These are phyloP conservation scores for Drosophila fuyamai DNA, from an alignment of 1,140 invertebrate species.

Conservation along the genomic window DNA sequence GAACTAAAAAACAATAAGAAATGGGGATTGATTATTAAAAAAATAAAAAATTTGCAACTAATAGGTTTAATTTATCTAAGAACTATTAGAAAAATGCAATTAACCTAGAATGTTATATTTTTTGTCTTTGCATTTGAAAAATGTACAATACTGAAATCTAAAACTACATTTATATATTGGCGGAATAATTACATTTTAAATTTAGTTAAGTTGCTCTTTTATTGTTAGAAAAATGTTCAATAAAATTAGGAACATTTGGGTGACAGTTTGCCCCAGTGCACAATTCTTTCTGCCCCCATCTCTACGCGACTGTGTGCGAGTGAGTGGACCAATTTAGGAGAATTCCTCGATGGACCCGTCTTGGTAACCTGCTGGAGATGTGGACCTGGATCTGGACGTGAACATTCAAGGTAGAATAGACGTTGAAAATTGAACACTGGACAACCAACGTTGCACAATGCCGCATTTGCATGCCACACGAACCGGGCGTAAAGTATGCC, in stretches of 20 bases:
- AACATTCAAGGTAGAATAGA: conserved; percentile 5
- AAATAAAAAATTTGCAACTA: too few relatives aligned
- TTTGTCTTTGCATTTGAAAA: too few relatives aligned
- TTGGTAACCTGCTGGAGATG: conserved; percentile 22
- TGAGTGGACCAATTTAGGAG: conserved; percentile 46
- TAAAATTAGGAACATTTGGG: not conserved
- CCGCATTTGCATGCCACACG: conserved; percentile 69
- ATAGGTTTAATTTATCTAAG: too few relatives aligned
- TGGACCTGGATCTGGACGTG: conserved; percentile 22
- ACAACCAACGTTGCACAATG: conserved; percentile 56
- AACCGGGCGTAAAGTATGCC: conserved; percentile 59
- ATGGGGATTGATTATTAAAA: too few relatives aligned
- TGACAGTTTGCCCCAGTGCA: conserved; percentile 11
- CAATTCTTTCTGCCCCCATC: conserved; percentile 1
- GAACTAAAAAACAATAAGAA: too few relatives aligned
- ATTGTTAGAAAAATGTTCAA: too few relatives aligned
- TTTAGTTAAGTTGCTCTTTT: too few relatives aligned
- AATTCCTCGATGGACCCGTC: conserved; percentile 37
- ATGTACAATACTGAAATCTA: too few relatives aligned
- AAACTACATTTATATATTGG: too few relatives aligned
- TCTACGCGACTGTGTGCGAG: not conserved
- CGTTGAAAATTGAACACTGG: conserved; percentile 4
- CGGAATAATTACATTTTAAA: too few relatives aligned
- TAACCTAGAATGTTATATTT: too few relatives aligned
- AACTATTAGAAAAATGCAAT: too few relatives aligned